A percentile compares a stretch with the other conserved stretches of the same genome.
Evolutionary conservation across 2,113 vertebrate species (phyloP).

Genomic region (Cyanocitta stelleri): DNA sequence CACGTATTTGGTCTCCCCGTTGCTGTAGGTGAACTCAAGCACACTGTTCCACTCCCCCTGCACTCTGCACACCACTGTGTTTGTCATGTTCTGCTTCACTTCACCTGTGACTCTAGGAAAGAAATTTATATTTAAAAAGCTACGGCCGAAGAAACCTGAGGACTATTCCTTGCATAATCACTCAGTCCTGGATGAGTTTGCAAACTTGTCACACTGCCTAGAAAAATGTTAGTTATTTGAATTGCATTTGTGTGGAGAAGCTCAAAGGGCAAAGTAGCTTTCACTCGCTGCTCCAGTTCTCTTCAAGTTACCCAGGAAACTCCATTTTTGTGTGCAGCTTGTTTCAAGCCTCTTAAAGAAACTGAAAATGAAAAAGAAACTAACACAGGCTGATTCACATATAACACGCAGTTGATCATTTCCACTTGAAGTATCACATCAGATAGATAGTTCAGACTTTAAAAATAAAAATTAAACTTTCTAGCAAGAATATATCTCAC

Average conservation of each 20-base stretch:
- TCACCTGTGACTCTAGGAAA: conserved; percentile 86
- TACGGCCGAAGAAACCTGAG: background rate
- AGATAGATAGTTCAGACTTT: background rate
- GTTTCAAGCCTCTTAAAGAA: background rate
- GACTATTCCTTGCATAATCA: background rate
- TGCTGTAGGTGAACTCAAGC: conserved; percentile 90
- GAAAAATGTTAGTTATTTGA: background rate
- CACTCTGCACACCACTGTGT: conserved; percentile 86
- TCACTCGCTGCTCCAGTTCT: background rate
- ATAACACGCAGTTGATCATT: background rate
- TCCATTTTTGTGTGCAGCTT: background rate
- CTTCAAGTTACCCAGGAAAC: background rate
- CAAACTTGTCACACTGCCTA: background rate
- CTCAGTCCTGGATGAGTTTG: background rate
- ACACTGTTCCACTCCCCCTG: conserved; percentile 96
- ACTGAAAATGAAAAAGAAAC: background rate
- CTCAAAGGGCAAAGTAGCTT: background rate
- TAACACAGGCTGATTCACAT: background rate
- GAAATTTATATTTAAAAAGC: background rate
- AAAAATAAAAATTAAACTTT: background rate
- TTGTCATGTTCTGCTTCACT: conserved; percentile 89
- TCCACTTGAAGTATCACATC: background rate
- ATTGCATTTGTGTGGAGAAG: background rate
- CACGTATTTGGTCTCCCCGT: conserved; percentile 80
- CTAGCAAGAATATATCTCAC: background rate